A percentile compares a stretch with the other conserved stretches of the same genome.
Evolutionary conservation across 2,797 vertebrate genomes (phyloP).

Genomic region (Bucorvus abyssinicus): DNA sequence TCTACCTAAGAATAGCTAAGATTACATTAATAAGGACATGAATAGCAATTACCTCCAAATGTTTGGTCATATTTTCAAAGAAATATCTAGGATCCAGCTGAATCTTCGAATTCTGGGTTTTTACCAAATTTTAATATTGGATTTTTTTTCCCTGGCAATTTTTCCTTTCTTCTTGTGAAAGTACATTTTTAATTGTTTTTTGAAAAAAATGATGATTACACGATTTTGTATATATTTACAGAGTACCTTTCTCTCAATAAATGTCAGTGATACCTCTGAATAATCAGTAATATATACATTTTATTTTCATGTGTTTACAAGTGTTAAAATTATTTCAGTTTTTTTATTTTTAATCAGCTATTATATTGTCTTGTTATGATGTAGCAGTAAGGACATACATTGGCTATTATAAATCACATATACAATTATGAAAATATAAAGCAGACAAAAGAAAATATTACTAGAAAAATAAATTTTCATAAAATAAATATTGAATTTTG

Average conservation of each 20-base stretch:
- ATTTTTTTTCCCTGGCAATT: neutral
- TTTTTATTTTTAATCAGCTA: neutral
- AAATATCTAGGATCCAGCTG: neutral
- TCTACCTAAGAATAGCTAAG: neutral
- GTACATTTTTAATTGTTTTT: neutral
- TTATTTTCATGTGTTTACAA: neutral
- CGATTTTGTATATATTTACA: neutral
- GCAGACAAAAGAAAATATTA: neutral
- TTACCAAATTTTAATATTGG: neutral
- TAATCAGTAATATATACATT: neutral
- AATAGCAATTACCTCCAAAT: neutral
- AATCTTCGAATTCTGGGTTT: neutral
- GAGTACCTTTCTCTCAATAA: neutral
- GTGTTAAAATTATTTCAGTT: neutral
- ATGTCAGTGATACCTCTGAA: neutral
- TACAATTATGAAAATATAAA: neutral
- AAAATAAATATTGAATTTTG: neutral
- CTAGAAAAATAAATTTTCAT: neutral
- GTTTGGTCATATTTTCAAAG: neutral
- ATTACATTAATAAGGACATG: neutral
- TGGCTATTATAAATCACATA: neutral
- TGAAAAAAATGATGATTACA: neutral
- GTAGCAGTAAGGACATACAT: neutral
- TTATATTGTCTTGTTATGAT: neutral
- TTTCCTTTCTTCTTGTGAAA: neutral